Conservation (phyloP, 1,140 invertebrate species). For the Camponotus pennsylvanicus region DNA sequence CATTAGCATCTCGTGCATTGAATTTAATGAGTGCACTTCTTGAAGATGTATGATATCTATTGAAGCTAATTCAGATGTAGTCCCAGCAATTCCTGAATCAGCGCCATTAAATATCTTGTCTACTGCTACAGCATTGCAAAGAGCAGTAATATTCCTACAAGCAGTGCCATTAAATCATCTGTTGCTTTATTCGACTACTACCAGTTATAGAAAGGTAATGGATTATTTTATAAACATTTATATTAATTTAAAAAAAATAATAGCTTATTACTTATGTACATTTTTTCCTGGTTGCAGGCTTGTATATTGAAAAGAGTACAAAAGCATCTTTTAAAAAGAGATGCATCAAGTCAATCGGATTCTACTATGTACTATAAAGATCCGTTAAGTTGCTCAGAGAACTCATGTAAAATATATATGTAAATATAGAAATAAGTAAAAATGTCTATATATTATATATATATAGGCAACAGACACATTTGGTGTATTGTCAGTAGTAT, state of each 20-base stretch:
- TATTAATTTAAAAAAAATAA: neutral
- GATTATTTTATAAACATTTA: neutral
- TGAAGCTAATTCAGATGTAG: conserved; percentile 84
- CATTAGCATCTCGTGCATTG: conserved; percentile 91
- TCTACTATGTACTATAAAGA: conserved; percentile 97
- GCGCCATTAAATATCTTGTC: conserved; percentile 88
- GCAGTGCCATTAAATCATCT: conserved; percentile 92
- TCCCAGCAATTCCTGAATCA: conserved; percentile 82
- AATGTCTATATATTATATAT: too few relatives aligned
- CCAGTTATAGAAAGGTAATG: conserved; percentile 94
- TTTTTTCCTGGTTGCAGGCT: conserved; percentile 85
- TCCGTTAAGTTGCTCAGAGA: conserved; percentile 95
- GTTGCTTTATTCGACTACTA: conserved; percentile 94
- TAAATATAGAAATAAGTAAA: too few relatives aligned
- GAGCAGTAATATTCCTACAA: conserved; percentile 89
- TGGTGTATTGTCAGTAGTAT: too few relatives aligned
- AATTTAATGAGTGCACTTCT: conserved; percentile 88
- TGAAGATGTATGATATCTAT: conserved; percentile 86
- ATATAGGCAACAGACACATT: too few relatives aligned
- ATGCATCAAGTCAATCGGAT: conserved; percentile 94
- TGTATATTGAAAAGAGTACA: conserved; percentile 93
- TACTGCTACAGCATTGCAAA: conserved; percentile 89
- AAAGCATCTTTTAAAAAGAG: conserved; percentile 92
- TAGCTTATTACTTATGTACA: neutral
- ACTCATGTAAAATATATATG: too few relatives aligned